Evolutionary conservation across 2,888 invertebrate species (phyloP).

Genomic region (Drosophila nr. fundita): DNA sequence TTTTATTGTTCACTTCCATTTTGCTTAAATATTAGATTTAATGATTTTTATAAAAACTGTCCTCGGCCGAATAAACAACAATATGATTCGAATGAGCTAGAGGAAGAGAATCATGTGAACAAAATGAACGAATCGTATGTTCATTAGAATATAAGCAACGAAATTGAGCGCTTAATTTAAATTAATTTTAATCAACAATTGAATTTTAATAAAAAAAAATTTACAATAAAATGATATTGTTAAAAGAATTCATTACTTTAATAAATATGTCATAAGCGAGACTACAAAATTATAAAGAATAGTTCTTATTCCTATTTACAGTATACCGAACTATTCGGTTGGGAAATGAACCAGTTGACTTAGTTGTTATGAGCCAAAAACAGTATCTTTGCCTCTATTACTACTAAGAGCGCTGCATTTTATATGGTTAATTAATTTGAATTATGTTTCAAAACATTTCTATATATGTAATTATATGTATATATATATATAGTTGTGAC

Average conservation of each 20-base stretch:
- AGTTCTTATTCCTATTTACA: not conserved
- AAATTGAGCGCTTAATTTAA: not conserved
- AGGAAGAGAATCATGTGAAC: conserved; percentile 11
- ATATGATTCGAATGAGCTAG: conserved; percentile 14
- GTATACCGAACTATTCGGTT: not conserved
- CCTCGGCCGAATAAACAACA: conserved; percentile 9
- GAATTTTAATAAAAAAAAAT: not conserved
- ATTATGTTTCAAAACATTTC: not conserved
- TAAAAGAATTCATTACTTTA: not conserved
- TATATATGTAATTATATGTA: not conserved
- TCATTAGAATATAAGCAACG: not conserved
- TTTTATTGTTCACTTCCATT: conserved; percentile 25
- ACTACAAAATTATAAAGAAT: not conserved
- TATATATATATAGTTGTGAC: not conserved
- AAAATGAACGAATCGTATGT: conserved; percentile 1
- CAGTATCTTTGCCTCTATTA: not conserved
- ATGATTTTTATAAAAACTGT: not conserved
- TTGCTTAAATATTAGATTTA: not conserved
- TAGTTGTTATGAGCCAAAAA: not conserved
- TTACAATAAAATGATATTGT: not conserved
- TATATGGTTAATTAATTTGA: not conserved
- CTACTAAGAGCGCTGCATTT: not conserved
- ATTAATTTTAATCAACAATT: not conserved
- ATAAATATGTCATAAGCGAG: not conserved
- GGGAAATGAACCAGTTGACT: not conserved